Evolutionary conservation across 2,113 vertebrate genomes (phyloP).

Genomic region (pig (Sus scrofa)): T2T-Sscrofa CM000823.6:40507501-40508000

Average conservation of each 20-base stretch:
- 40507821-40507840: conserved; percentile 65
- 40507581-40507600: too few species aligned
- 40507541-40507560: conserved; percentile 61
- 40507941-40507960: conserved; percentile 92
- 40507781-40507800: too few species aligned
- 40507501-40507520: conserved; percentile 52
- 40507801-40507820: conserved; percentile 71
- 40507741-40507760: too few species aligned
- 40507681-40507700: too few species aligned
- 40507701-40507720: too few species aligned
- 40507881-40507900: conserved; percentile 85
- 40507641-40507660: too few species aligned
- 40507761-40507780: too few species aligned
- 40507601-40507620: too few species aligned
- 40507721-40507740: too few species aligned
- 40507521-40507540: conserved; percentile 66
- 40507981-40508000: conserved; percentile 90
- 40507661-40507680: too few species aligned
- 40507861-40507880: conserved; percentile 81
- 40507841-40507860: conserved; percentile 79
- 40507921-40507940: conserved; percentile 92
- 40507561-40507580: too few species aligned
- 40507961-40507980: conserved; percentile 89
- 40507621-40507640: too few species aligned
- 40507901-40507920: conserved; percentile 89